Conservation (phyloP, 2,113 vertebrate genomes). For the Pygathrix nemaeus region DNA sequence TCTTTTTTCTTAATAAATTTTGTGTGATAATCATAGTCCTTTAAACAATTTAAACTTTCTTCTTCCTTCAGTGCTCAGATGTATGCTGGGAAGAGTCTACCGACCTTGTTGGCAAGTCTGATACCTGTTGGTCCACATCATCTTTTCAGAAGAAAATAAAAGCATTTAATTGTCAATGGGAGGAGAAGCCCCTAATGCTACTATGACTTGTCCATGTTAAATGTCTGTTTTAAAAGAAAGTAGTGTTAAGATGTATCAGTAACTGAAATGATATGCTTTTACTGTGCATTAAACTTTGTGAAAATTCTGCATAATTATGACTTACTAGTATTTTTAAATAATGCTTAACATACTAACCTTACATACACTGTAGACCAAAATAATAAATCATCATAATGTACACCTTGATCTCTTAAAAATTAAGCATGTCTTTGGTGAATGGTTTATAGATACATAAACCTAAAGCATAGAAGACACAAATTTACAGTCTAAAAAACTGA, state of each 20-base stretch:
- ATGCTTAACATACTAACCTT: conserved; percentile 23
- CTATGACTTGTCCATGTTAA: conserved; percentile 45
- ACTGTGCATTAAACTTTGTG: conserved; percentile 75
- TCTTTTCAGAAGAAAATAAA: conserved; percentile 66
- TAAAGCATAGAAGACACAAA: conserved; percentile 50
- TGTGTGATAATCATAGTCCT: neutral
- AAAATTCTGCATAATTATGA: conserved; percentile 78
- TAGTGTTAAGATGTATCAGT: conserved; percentile 40
- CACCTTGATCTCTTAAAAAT: conserved; percentile 42
- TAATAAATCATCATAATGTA: conserved; percentile 39
- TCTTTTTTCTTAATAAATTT: neutral
- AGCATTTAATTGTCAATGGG: conserved; percentile 47
- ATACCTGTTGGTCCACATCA: conserved; percentile 59
- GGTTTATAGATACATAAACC: neutral
- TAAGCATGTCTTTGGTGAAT: neutral
- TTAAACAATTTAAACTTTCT: conserved; percentile 35
- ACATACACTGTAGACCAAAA: conserved; percentile 13
- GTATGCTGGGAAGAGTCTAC: conserved; percentile 97
- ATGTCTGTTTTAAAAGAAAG: conserved; percentile 36
- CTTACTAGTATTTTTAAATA: conserved; percentile 66
- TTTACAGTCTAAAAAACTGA: conserved; percentile 90
- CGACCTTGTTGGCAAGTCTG: conserved; percentile 94
- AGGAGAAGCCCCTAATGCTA: conserved; percentile 56
- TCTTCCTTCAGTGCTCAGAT: conserved; percentile 90
- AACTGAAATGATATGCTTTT: conserved; percentile 58